These are phyloP conservation scores for Epistrophe grossulariae DNA, from an alignment of 2,888 invertebrate species.

Conservation along the genomic window DNA sequence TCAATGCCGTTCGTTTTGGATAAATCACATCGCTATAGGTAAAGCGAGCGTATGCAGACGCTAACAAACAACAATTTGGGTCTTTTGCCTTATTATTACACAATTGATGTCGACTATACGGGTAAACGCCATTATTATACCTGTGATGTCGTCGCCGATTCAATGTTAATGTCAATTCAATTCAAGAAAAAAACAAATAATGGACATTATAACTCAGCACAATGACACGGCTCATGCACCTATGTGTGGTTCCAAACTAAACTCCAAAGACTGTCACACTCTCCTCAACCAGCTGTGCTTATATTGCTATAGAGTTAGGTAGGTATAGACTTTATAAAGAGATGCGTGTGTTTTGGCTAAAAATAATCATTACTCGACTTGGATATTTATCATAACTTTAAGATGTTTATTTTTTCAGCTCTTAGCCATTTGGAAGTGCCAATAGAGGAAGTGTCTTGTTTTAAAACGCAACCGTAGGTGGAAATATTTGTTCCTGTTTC, in stretches of 20 bases:
- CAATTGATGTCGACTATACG: slow-evolving; percentile 53
- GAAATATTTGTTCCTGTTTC: slow-evolving; percentile 41
- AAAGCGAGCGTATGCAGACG: slow-evolving; percentile 19
- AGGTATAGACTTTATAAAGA: not conserved
- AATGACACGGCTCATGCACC: slow-evolving; percentile 47
- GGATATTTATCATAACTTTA: slow-evolving; percentile 34
- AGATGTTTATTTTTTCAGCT: slow-evolving; percentile 46
- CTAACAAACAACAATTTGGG: slow-evolving; percentile 42
- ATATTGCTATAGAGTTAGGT: not conserved
- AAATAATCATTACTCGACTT: slow-evolving; percentile 60
- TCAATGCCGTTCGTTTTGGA: slow-evolving; percentile 66
- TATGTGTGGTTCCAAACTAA: slow-evolving; percentile 34
- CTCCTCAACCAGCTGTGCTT: slow-evolving; percentile 45
- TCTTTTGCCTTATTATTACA: slow-evolving; percentile 66
- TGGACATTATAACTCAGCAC: slow-evolving; percentile 41
- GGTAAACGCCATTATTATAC: slow-evolving; percentile 47
- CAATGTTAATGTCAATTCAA: slow-evolving; percentile 72
- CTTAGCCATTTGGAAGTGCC: slow-evolving; percentile 52
- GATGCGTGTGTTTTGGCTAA: slow-evolving; percentile 54
- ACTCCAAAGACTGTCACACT: slow-evolving; percentile 51
- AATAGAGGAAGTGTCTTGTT: slow-evolving; percentile 57
- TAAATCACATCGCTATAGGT: slow-evolving; percentile 53
- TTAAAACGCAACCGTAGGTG: slow-evolving; percentile 39
- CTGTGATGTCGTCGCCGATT: slow-evolving; percentile 53
- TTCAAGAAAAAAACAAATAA: slow-evolving; percentile 24